Percentiles rank a stretch among this genome's conserved stretches.
These are phyloP conservation scores for Triplophysa rosa DNA, from an alignment of 2,113 vertebrate species.

Conservation along the genomic window DNA sequence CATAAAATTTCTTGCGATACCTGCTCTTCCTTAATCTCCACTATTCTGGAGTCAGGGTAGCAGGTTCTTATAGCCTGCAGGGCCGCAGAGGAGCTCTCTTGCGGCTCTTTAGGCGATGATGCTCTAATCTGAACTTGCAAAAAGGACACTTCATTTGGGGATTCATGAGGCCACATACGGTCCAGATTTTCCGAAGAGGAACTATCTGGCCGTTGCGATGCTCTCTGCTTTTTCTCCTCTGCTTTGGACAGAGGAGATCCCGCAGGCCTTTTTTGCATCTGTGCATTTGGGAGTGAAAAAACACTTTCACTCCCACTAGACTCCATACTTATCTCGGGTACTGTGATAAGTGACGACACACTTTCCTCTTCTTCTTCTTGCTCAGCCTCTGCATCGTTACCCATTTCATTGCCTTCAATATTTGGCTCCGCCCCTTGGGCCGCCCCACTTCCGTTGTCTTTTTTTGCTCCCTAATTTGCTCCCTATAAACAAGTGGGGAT, in stretches of 20 bases:
- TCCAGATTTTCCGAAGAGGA: not conserved
- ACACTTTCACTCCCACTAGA: not conserved
- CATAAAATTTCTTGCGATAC: not conserved
- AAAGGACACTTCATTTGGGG: constrained; percentile 17
- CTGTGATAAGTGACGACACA: not conserved
- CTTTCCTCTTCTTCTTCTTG: not conserved
- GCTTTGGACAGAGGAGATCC: not conserved
- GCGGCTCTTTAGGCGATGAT: not conserved
- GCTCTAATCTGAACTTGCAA: not conserved
- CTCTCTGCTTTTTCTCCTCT: not conserved
- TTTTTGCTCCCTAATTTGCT: too few relatives aligned
- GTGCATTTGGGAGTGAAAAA: not conserved
- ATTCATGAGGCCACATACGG: not conserved
- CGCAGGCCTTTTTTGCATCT: not conserved
- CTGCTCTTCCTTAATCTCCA: not conserved
- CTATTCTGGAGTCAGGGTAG: rapidly evolving
- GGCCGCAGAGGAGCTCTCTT: not conserved
- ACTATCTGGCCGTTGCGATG: not conserved
- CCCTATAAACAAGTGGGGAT: too few relatives aligned
- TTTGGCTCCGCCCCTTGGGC: not conserved
- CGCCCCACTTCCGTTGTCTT: not conserved
- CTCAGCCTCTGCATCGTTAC: not conserved
- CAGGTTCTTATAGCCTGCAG: too few relatives aligned
- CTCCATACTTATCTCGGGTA: not conserved
- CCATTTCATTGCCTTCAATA: not conserved